Percentiles rank a stretch among this genome's conserved stretches.
These are phyloP conservation scores for Cavia porcellus DNA, from an alignment of 2,113 vertebrate genomes.

Conservation along the genomic window DNA sequence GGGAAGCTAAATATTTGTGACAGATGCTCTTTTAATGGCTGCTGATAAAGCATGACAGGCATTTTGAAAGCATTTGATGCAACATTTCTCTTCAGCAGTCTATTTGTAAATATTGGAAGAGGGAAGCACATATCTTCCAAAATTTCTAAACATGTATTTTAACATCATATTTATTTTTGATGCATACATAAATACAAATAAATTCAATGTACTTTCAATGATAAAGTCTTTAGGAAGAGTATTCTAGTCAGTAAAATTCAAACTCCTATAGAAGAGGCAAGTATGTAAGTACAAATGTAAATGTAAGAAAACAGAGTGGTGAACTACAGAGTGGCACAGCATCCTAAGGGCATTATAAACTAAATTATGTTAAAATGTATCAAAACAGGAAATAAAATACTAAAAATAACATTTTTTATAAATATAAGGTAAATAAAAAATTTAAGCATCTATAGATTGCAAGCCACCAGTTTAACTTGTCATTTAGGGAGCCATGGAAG, in stretches of 20 bases:
- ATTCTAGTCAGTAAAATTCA: background rate
- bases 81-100: conserved; percentile 43
- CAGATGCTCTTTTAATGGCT: conserved; percentile 83
- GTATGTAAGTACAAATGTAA: background rate
- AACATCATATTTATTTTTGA: conserved; percentile 2
- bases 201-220: background rate
- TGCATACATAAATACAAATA: background rate
- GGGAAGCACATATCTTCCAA: background rate
- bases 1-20: conserved; percentile 76
- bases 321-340: background rate
- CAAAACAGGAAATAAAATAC: background rate
- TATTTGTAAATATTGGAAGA: conserved; percentile 21
- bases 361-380: background rate
- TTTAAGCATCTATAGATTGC: background rate
- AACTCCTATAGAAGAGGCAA: background rate
- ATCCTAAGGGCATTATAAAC: background rate
- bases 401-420: background rate
- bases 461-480: background rate
- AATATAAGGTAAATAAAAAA: background rate
- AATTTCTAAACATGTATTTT: conserved; percentile 51
- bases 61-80: conserved; percentile 61
- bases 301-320: background rate
- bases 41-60: conserved; percentile 78
- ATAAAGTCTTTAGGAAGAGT: background rate
- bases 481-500: background rate